Evolutionary conservation across 2,888 invertebrate genomes (phyloP), one percentile per base, ranked within the genome.

Genomic region (Gonocerus acuteangulatus): DNA sequence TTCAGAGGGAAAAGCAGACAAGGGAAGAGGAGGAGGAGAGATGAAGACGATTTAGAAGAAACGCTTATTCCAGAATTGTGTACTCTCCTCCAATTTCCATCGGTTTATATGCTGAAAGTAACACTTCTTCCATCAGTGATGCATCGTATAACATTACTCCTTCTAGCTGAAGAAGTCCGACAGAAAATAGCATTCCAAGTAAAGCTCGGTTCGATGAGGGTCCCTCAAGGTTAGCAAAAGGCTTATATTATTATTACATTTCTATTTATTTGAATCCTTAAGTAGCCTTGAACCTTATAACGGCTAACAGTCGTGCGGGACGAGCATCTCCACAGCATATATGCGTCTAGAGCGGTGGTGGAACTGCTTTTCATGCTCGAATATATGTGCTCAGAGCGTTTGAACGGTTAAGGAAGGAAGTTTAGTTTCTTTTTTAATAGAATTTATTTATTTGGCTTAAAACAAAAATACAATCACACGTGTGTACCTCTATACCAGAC

Each of bases 41-140:
- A 61, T n/a, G 66, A 62, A 13, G 60, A 60, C 21, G 60, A 60
- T 44, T 65, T 60, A n/a, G 75, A 77, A 0, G 84, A 89, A 67
- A 80, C 86, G 61, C 80, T 96, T 47, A 81, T 96, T 11, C 94
- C 96, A 0, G 97, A 99, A 74, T 78, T 94, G 66, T 90, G 93
- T 71, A 80, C 83, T 22, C 82, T 80, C 70, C 83, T 84, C 65
- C 77, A 79, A 0, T 88, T 82, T 71, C 87, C 89, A 0, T 80
- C 84, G 16, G 76, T 85, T 11, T 77, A 94, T 63, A 95, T 94
- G 90, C 78, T 88, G 19, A 93, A 95, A 74, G 86, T 89, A 0
- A 82, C 84, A 1, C 80, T 88, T 58, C 71, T 99, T 61, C 96
- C 97, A 0, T 86, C 89, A 18, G 81, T 95, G 61, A 71, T 96